A percentile compares a stretch with the other conserved stretches of the same genome.
These are phyloP conservation scores for Varanus salvator DNA, from an alignment of 2,113 vertebrate species.

Conservation along the genomic window DNA sequence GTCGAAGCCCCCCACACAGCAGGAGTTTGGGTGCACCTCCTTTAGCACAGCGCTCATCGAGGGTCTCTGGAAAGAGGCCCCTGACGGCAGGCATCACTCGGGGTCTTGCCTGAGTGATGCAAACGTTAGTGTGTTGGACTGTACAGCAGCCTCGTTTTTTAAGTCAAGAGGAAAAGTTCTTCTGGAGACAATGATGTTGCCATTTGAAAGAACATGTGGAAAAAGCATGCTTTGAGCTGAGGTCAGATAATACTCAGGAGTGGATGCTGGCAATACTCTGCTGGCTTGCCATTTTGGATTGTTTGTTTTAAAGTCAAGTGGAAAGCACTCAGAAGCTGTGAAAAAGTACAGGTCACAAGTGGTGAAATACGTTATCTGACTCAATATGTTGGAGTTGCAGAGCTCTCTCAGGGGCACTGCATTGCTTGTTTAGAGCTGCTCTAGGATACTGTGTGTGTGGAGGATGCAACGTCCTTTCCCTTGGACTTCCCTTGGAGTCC, in stretches of 20 bases:
- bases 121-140: neutral
- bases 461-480: neutral
- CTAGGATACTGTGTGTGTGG: neutral
- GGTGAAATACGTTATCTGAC: neutral
- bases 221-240: neutral
- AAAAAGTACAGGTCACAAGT: neutral
- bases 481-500: neutral
- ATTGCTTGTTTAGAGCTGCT: neutral
- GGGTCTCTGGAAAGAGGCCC: neutral
- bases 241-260: neutral
- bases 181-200: neutral
- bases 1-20: neutral
- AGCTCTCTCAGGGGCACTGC: neutral
- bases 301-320: constrained; percentile 7
- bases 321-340: constrained; percentile 1
- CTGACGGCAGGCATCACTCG: neutral
- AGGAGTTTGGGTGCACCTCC: neutral
- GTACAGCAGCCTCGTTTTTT: neutral
- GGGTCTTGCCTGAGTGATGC: neutral
- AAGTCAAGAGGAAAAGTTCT: neutral
- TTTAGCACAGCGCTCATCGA: neutral
- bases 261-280: neutral
- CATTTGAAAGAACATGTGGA: constrained; percentile 1
- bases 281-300: constrained; percentile 8
- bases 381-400: neutral